Percentiles rank a stretch among this genome's conserved stretches.
These are phyloP conservation scores for Metopia argyrocephala DNA, from an alignment of 2,888 invertebrate species.

Conservation along the genomic window DNA sequence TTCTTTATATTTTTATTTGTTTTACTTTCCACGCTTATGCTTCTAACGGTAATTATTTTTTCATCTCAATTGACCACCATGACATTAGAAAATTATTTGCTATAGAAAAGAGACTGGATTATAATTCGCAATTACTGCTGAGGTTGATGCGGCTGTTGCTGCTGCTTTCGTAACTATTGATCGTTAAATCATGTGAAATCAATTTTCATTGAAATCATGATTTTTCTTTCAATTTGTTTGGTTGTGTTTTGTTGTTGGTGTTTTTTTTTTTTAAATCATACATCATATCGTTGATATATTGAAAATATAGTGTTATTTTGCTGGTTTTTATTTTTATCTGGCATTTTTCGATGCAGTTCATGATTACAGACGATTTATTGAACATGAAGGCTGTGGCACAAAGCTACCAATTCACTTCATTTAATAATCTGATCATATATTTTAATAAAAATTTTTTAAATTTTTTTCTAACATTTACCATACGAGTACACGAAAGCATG, in stretches of 20 bases:
- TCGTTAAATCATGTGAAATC: conserved; percentile 76
- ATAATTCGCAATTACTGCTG: no score
- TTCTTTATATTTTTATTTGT: not conserved
- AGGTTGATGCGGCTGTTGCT: no score
- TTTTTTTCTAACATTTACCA: conserved; percentile 16
- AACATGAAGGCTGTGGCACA: not conserved
- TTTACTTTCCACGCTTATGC: conserved; percentile 14
- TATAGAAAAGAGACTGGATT: not conserved
- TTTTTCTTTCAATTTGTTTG: conserved; percentile 64
- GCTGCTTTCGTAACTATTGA: conserved; percentile 36
- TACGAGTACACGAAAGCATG: conserved; percentile 4
- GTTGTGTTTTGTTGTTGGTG: conserved; percentile 59
- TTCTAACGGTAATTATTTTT: conserved; percentile 60
- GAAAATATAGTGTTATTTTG: conserved; percentile 23
- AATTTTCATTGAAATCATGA: conserved; percentile 71
- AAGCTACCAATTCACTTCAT: conserved; percentile 12
- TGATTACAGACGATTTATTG: conserved; percentile 26
- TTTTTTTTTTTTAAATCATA: conserved; percentile 71
- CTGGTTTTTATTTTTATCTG: conserved; percentile 9
- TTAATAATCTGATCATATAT: not conserved
- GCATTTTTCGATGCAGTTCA: not conserved
- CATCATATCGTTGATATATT: conserved; percentile 64
- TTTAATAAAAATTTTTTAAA: not conserved
- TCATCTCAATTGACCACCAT: conserved; percentile 70
- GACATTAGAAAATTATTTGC: conserved; percentile 72